A percentile compares a stretch with the other conserved stretches of the same genome.
Conservation (phyloP, 2,797 vertebrate species). For the Scolopax rusticola region DNA sequence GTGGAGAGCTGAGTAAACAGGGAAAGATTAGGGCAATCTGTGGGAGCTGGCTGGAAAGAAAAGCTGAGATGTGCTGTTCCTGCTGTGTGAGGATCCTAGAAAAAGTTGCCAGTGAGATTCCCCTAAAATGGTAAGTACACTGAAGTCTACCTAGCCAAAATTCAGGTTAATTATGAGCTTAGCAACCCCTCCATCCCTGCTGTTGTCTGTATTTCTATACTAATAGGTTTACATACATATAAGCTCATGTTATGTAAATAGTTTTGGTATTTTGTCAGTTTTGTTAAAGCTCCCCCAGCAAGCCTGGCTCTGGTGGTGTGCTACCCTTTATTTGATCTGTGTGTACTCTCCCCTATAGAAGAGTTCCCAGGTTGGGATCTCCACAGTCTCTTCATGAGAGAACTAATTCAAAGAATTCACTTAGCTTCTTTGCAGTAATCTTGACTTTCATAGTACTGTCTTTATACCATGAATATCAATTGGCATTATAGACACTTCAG, state of each 20-base stretch:
- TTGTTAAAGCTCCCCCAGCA: neutral
- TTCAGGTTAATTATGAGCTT: neutral
- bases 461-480: neutral
- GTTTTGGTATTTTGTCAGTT: neutral
- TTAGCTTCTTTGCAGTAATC: neutral
- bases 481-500: neutral
- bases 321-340: neutral
- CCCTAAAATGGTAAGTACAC: neutral
- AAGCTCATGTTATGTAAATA: fast-evolving
- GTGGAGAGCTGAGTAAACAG: neutral
- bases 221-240: neutral
- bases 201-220: neutral
- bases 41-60: neutral
- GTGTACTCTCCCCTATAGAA: neutral
- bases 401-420: neutral
- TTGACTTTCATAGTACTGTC: neutral
- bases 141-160: neutral
- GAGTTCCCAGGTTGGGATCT: neutral
- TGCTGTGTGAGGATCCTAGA: neutral
- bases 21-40: neutral
- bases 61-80: neutral
- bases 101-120: neutral
- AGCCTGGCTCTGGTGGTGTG: neutral
- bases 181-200: neutral
- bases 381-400: neutral